Base-by-base conservation (phyloP, 2,113 vertebrate genomes). In the Paracanthobrama guichenoti region DNA sequence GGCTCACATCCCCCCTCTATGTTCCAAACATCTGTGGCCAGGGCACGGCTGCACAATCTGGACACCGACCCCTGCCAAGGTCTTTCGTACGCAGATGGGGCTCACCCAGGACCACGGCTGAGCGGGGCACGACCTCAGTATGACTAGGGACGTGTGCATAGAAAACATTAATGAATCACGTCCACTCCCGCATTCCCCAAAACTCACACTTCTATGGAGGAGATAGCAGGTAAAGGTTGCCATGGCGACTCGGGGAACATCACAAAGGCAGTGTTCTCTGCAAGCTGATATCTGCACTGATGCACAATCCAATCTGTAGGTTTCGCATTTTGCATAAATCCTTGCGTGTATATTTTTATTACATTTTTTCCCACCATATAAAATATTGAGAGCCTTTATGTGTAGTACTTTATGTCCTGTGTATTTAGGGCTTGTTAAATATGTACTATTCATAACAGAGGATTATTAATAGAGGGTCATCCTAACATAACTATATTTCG, bases 1-100 rank as follows among this genome's bases (percentile, higher is more conserved):
- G 86, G 85, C 83, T 86, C 55, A 84, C 28, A 66, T 18, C 44
- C 55, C 53, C 18, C 50, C 16, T 1, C 86, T 42, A 71, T 86
- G 80, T 85, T 83, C 55, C 75, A 84, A 82, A 90, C 92, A 93
- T 90, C 91, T 91, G 91, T 87, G 90, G 64, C 86, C 59, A 66
- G 7, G 72, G 86, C 77, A 50, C 20, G 66, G 57, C 85, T 66
- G 80, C 75, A 85, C 85, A 77, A 89, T 88, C 79, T 86, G 86
- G 83, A 81, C 69, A 78, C 46, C 53, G 87, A 84, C 87, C 84
- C 75, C 24, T 26, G 80, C 83, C 88, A 90, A 92, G 90, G 90
- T 92, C 82, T 39, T 79, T 60, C 79, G n/a, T 46, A 66, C 71
- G 13, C 88, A 86, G 87, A 85, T 86, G 81, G 80, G 74, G 73